phyloP scores from a whole-genome alignment of 1,140 invertebrate species.

The Ptiloglossa arizonensis region DNA sequence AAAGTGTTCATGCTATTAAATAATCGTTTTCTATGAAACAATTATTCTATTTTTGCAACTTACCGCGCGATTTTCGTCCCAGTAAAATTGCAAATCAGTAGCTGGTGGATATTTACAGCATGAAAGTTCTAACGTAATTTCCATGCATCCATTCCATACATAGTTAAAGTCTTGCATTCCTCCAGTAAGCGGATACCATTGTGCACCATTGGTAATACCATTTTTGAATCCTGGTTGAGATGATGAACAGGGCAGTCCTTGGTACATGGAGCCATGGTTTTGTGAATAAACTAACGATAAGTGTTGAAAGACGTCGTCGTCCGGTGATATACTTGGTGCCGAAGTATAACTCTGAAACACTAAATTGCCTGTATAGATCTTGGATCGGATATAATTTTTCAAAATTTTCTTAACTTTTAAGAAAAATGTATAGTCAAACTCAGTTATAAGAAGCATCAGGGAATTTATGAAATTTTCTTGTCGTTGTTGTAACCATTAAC shows the following conservation, averaged over 20 bases:
- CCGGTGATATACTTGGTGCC: slow-evolving; percentile 91
- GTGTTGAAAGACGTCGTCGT: slow-evolving; percentile 96
- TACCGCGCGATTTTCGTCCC: slow-evolving; percentile 96
- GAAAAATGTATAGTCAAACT: not conserved
- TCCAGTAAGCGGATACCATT: slow-evolving; percentile 95
- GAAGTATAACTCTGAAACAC: slow-evolving; percentile 91
- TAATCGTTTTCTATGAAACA: no score
- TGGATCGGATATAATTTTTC: slow-evolving; percentile 13
- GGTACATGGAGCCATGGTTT: slow-evolving; percentile 93
- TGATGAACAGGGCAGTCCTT: slow-evolving; percentile 90
- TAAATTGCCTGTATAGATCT: slow-evolving; percentile 71
- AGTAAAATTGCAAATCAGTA: slow-evolving; percentile 93
- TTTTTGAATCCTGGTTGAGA: slow-evolving; percentile 89
- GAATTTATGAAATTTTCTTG: no score
- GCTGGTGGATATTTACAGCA: slow-evolving; percentile 97
- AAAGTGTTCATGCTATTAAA: no score
- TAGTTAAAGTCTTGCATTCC: slow-evolving; percentile 99
- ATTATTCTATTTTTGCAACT: slow-evolving; percentile 53
- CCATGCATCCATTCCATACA: slow-evolving; percentile 98
- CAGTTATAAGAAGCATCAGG: no score
- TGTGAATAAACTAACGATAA: slow-evolving; percentile 93
- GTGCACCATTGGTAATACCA: slow-evolving; percentile 95
- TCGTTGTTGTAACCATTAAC: no score
- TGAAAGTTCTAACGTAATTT: slow-evolving; percentile 97
- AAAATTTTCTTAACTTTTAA: not conserved